Percentiles rank a stretch among this genome's conserved stretches.
Conservation (phyloP, 2,797 vertebrate species). For the Delichon dasypus region DNA sequence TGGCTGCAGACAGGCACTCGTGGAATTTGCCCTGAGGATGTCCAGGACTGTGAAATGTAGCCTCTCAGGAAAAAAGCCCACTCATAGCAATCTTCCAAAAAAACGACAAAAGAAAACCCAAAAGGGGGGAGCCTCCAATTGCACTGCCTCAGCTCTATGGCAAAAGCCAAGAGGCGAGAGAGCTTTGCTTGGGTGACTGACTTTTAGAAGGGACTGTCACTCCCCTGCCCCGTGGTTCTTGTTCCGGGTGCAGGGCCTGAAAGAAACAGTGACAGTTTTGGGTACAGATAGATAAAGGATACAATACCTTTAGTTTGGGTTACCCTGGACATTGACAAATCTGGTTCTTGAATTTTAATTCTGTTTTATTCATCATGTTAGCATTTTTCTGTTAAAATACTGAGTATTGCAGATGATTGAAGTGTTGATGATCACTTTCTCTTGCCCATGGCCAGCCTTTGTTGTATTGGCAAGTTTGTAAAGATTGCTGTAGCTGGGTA, state of each 20-base stretch:
- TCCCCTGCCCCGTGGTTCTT: no score
- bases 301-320: no score
- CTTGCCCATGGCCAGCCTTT: not conserved
- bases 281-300: not conserved
- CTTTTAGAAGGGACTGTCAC: no score
- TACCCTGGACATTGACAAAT: not conserved
- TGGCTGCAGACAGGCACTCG: no score
- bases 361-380: not conserved
- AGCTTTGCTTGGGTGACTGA: not conserved
- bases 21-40: no score
- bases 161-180: not conserved
- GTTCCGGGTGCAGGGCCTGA: fast-evolving
- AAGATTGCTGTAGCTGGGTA: not conserved
- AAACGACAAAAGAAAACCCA: not conserved
- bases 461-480: not conserved
- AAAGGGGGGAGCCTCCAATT: not conserved
- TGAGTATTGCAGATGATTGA: not conserved
- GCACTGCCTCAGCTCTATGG: not conserved
- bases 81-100: not conserved
- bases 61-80: not conserved
- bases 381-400: not conserved
- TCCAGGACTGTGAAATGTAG: not conserved
- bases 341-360: not conserved
- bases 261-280: not conserved
- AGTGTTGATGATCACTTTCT: not conserved